Conservation (phyloP, 2,113 vertebrate species). For the Sander vitreus region DNA sequence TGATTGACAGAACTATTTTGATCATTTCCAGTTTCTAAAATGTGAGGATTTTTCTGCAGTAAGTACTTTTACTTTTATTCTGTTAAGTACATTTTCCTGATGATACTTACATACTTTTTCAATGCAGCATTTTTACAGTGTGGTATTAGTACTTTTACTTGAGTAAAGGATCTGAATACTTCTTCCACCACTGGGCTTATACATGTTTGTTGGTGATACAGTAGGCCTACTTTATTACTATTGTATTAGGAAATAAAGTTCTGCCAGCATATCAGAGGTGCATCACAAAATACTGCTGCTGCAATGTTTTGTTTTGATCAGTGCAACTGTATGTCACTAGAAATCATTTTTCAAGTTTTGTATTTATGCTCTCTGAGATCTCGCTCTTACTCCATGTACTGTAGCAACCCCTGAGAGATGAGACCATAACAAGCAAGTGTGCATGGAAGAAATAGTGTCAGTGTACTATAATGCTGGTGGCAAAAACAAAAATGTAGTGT, state of each 20-base stretch:
- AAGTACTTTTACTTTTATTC: too few relatives aligned
- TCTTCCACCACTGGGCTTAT: too few relatives aligned
- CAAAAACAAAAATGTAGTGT: background rate
- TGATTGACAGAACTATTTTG: too few relatives aligned
- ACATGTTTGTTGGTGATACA: too few relatives aligned
- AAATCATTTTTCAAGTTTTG: background rate
- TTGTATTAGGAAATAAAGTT: background rate
- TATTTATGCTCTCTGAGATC: constrained; percentile 1
- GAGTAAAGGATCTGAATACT: too few relatives aligned
- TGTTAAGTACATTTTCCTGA: too few relatives aligned
- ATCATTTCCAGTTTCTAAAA: too few relatives aligned
- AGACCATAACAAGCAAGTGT: background rate
- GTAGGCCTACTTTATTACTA: too few relatives aligned
- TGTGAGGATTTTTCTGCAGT: too few relatives aligned
- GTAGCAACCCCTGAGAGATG: constrained; percentile 3
- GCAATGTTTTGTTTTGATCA: background rate
- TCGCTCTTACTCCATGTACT: background rate
- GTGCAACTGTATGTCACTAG: background rate
- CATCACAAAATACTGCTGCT: background rate
- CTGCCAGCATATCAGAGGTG: background rate
- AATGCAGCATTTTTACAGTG: too few relatives aligned
- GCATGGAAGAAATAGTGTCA: constrained; percentile 15
- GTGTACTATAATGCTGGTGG: background rate
- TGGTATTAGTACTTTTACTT: too few relatives aligned
- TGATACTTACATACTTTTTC: too few relatives aligned